Evolutionary conservation across 2,888 invertebrate species (phyloP), one percentile per base, ranked within the genome.

Genomic region (Microplitis deprimator): DNA sequence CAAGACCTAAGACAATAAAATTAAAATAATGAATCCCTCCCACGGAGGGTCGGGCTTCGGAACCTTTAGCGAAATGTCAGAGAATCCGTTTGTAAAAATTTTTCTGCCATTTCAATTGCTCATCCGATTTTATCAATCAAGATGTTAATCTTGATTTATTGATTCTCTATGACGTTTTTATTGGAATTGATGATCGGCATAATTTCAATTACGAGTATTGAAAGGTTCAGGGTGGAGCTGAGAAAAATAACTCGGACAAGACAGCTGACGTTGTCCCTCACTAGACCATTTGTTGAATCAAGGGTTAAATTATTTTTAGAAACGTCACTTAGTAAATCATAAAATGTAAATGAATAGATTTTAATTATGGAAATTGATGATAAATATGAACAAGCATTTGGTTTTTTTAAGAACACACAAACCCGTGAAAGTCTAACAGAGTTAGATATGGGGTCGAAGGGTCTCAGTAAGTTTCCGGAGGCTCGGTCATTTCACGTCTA

Each of bases 31-130:
- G 61, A 72, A 76, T 40, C 60, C 64, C 70, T 77, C 73, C 73
- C 69, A 41, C 68, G 65, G 67, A 72, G 77, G 77, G 75, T 69
- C 50, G 70, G 65, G 73, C 62, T 69, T 73, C 41, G 69, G 69
- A 73, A 87, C 88, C 86, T 87, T 87, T 86, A 84, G 80, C 85
- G 83, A 87, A 87, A 88, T 88, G 87, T 86, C 87, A 87, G 84
- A 79, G 84, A 82, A 86, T 82, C 80, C 83, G 83, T 29, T 81
- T 86, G 84, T 87, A 85, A 82, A 81, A 85, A 16, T 41, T 74
- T 74, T 76, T 76, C 41, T 68, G 50, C 68, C 38, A 41, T 77
- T 77, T 72, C 50, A 50, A 50, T 50, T 50, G 13, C 13, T 17
- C 60, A 67, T 75, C 73, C 38, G 41, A 20, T 68, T 59, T 68